A percentile compares a stretch with the other conserved stretches of the same genome.
Conservation (phyloP, 1,140 invertebrate species). For the Bombus sibiricus region DNA sequence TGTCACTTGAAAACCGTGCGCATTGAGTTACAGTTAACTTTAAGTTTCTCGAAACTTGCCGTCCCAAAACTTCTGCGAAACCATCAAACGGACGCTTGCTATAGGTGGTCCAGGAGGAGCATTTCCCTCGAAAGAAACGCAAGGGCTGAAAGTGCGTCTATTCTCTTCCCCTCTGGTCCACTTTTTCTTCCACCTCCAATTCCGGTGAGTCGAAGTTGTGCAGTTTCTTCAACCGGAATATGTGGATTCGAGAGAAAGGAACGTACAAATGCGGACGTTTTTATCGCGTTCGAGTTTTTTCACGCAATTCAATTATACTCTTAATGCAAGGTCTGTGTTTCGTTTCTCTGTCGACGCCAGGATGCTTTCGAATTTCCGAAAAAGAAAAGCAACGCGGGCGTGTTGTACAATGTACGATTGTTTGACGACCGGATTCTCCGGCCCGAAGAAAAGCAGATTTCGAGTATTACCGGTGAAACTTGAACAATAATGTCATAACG, state of each 20-base stretch:
- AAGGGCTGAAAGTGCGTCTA: conserved; percentile 29
- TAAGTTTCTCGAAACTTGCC: conserved; percentile 57
- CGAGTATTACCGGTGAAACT: not conserved
- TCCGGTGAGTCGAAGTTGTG: conserved; percentile 11
- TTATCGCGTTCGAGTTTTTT: conserved; percentile 9
- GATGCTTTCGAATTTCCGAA: not conserved
- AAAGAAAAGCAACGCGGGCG: not conserved
- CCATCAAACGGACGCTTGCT: conserved; percentile 51
- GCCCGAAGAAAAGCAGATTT: not conserved
- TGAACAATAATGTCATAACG: conserved; percentile 38
- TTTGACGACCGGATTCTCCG: not conserved
- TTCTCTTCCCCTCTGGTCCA: conserved; percentile 12
- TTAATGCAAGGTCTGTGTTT: conserved; percentile 16
- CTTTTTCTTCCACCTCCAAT: not conserved
- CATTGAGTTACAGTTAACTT: conserved; percentile 66
- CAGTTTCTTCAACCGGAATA: not conserved
- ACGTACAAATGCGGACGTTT: not conserved
- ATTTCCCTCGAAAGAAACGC: conserved; percentile 42
- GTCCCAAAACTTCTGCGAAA: conserved; percentile 57
- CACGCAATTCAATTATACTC: conserved; percentile 14
- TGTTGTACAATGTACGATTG: not conserved
- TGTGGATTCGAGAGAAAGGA: not conserved
- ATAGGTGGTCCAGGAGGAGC: conserved; percentile 32
- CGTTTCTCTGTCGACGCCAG: not conserved
- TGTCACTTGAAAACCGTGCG: conserved; percentile 20